Evolutionary conservation across 2,797 vertebrate species (phyloP), one percentile per base, ranked within the genome.

Genomic region (Girardinus metallicus): DNA sequence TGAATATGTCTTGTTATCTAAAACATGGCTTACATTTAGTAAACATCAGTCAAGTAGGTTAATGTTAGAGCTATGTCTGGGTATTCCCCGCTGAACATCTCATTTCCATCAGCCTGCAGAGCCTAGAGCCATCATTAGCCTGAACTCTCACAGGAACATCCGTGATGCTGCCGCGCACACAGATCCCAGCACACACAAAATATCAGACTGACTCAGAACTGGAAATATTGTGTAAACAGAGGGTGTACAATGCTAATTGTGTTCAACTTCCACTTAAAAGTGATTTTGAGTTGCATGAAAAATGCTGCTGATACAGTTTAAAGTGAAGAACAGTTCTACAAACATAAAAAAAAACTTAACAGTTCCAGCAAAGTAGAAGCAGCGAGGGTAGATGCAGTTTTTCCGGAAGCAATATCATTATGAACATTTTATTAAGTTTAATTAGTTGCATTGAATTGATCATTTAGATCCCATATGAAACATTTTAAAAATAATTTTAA

Each of bases 81-180:
- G 85, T 91, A 92, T 90, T 90, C 82, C 91, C 86, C 77, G 84
- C 87, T 89, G 87, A 94, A 93, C 92, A 77, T 93, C 90, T 94
- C 84, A 93, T 94, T 94, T 94, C 82, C 80, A 88, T 79, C 87
- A 83, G 86, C 76, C 89, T 85, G 71, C 83, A 73, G 81, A 46
- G 87, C 88, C 89, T 84, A 80, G 83, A 79, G 91, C 91, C 80
- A 85, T 91, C 89, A 93, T 94, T 93, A 93, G 89, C 81, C 82
- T 80, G 71, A 92, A 86, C 84, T 85, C 77, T 86, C 83, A 12
- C 79, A 82, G 78, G 83, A 78, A 83, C 85, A 80, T 77, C 74
- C 82, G 74, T 77, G 87, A 87, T 89, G 84, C 87, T 78, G 88
- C 88, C 82, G 76, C 84, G 88, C 75, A 46, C 80, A 79, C 87